phyloP scores from a whole-genome alignment of 2,888 invertebrate species.

The Oscheius sp. region DNA sequence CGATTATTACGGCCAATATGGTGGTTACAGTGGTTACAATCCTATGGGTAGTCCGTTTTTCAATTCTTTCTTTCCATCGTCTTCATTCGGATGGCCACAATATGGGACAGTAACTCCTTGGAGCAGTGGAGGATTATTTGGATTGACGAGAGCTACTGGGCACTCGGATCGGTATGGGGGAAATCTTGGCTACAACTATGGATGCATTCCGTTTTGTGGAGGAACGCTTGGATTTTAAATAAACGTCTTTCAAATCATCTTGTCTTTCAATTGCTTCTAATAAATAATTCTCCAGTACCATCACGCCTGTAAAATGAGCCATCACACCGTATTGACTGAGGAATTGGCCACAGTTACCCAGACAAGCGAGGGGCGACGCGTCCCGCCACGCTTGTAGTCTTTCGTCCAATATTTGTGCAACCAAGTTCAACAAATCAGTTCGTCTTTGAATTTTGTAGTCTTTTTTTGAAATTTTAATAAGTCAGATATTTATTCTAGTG shows the following conservation, averaged over 20 bases:
- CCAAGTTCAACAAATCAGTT: too few species aligned
- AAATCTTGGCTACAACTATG: constrained; percentile 29
- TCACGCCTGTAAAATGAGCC: too few species aligned
- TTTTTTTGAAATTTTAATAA: neutral
- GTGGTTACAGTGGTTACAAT: neutral
- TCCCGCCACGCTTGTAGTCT: neutral
- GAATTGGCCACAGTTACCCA: neutral
- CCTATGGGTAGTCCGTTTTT: neutral
- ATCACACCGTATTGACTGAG: too few species aligned
- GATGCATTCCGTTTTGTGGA: constrained; percentile 14
- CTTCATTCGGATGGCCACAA: constrained; percentile 27
- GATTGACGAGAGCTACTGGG: constrained; percentile 22
- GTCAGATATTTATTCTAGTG: neutral
- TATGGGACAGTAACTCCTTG: constrained; percentile 29
- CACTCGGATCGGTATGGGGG: constrained; percentile 30
- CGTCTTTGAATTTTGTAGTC: neutral
- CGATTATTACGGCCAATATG: neutral
- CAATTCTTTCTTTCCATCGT: constrained; percentile 12
- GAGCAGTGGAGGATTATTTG: constrained; percentile 28
- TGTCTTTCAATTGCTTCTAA: neutral
- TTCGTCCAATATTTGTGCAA: too few species aligned
- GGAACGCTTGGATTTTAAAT: neutral
- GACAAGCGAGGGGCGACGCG: neutral
- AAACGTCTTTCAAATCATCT: constrained; percentile 2
- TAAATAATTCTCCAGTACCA: too few species aligned